These are phyloP conservation scores for Dasyornis broadbenti DNA, from an alignment of 2,113 vertebrate species.

Conservation along the genomic window DNA sequence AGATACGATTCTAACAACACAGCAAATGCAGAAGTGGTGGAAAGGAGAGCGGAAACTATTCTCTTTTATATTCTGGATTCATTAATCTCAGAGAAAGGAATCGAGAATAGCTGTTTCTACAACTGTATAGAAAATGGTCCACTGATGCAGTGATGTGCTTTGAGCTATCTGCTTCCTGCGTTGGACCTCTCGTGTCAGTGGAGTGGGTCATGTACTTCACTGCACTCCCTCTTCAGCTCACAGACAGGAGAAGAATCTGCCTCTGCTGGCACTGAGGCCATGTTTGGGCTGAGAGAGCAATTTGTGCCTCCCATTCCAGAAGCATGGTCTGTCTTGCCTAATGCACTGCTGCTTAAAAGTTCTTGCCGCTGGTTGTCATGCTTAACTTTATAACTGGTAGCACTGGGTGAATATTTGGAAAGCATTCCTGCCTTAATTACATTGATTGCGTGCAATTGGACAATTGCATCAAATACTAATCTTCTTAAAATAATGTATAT, in stretches of 20 bases:
- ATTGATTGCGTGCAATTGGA: neutral
- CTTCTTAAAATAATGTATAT: neutral
- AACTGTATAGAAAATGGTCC: neutral
- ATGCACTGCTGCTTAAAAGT: neutral
- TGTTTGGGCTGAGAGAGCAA: neutral
- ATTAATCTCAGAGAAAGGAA: neutral
- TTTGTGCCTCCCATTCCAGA: neutral
- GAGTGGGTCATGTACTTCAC: fast-evolving
- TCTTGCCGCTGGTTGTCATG: neutral
- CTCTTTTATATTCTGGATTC: neutral
- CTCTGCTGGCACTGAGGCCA: neutral
- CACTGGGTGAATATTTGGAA: neutral
- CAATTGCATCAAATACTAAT: neutral
- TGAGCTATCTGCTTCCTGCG: neutral
- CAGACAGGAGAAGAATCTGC: neutral
- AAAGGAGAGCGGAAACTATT: neutral
- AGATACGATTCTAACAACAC: neutral
- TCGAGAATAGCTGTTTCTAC: neutral
- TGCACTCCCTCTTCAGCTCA: neutral
- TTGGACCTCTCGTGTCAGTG: neutral
- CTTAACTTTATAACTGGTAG: neutral
- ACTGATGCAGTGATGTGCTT: neutral
- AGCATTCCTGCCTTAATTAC: neutral
- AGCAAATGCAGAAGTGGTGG: neutral
- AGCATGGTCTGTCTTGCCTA: fast-evolving